These are phyloP conservation scores for Glaucopsyche alexis DNA, from an alignment of 2,888 invertebrate genomes.

Conservation along the genomic window DNA sequence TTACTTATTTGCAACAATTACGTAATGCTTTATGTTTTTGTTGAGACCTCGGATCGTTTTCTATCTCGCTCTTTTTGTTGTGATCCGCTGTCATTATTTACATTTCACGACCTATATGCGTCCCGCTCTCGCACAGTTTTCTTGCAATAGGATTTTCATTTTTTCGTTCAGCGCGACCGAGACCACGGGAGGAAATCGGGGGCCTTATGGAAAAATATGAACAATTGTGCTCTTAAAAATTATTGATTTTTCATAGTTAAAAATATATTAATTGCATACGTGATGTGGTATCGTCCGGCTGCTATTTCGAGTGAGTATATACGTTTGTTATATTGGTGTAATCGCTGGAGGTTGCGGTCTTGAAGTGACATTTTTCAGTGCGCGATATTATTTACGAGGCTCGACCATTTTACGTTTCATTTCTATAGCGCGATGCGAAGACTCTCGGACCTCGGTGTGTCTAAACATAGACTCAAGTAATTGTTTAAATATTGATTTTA, in stretches of 20 bases:
- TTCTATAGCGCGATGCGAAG: slow-evolving; percentile 35
- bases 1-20: slow-evolving; percentile 44
- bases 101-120: slow-evolving; percentile 65
- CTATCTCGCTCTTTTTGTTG: slow-evolving; percentile 71
- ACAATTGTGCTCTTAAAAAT: slow-evolving; percentile 74
- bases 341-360: slow-evolving; percentile 53
- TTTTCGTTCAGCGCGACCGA: slow-evolving; percentile 67
- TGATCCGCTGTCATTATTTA: slow-evolving; percentile 74
- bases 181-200: slow-evolving; percentile 60
- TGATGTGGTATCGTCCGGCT: slow-evolving; percentile 55
- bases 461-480: slow-evolving; percentile 48
- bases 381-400: slow-evolving; percentile 48
- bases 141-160: slow-evolving; percentile 75
- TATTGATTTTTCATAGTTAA: slow-evolving; percentile 78
- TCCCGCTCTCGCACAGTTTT: slow-evolving; percentile 70
- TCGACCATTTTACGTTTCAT: slow-evolving; percentile 52
- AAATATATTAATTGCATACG: slow-evolving; percentile 71
- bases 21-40: slow-evolving; percentile 60
- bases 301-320: slow-evolving; percentile 55
- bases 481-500: slow-evolving; percentile 71
- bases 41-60: slow-evolving; percentile 53
- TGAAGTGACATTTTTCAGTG: slow-evolving; percentile 71
- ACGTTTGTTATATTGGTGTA: slow-evolving; percentile 52
- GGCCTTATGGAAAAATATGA: slow-evolving; percentile 73
- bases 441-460: slow-evolving; percentile 37